Percentiles rank a stretch among this genome's conserved stretches.
These are phyloP conservation scores for Thaleichthys pacificus DNA, from an alignment of 2,797 vertebrate species.

Conservation along the genomic window DNA sequence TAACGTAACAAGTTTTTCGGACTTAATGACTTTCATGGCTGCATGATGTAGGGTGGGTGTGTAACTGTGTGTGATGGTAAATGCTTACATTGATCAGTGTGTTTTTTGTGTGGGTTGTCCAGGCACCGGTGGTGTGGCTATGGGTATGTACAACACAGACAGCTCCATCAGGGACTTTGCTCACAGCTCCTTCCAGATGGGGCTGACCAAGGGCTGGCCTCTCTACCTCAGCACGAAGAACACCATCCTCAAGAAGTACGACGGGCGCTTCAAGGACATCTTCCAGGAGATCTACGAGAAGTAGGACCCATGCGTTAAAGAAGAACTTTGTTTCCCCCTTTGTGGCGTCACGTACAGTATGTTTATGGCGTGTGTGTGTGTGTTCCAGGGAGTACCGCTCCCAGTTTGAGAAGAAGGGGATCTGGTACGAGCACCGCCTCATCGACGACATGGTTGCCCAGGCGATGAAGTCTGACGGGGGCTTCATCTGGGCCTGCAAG, in stretches of 20 bases:
- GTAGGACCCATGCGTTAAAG: slow-evolving; percentile 63
- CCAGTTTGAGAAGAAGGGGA: slow-evolving; percentile 88
- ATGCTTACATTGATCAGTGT: neutral
- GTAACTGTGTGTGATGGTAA: neutral
- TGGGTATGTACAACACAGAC: slow-evolving; percentile 99
- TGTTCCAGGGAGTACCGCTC: slow-evolving; percentile 85
- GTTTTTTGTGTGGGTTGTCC: slow-evolving; percentile 18
- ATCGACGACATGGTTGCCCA: slow-evolving; percentile 99
- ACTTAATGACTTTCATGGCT: neutral
- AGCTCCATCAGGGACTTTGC: slow-evolving; percentile 92
- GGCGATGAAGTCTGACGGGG: slow-evolving; percentile 96
- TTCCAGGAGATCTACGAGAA: slow-evolving; percentile 98
- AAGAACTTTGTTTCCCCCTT: neutral
- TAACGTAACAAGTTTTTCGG: no score
- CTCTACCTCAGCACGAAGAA: slow-evolving; percentile 99
- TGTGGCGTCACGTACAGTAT: neutral
- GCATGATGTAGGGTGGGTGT: neutral
- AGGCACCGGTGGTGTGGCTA: slow-evolving; percentile 91
- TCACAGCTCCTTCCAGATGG: slow-evolving; percentile 98
- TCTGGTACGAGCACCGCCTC: slow-evolving; percentile 97
- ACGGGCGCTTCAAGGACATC: slow-evolving; percentile 96
- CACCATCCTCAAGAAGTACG: slow-evolving; percentile 97
- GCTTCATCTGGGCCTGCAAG: slow-evolving; percentile 99
- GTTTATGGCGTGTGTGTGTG: slow-evolving; percentile 7
- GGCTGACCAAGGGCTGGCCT: slow-evolving; percentile 85